phyloP scores from a whole-genome alignment of 2,888 invertebrate species.

The Dicyrtoma fusca region DNA sequence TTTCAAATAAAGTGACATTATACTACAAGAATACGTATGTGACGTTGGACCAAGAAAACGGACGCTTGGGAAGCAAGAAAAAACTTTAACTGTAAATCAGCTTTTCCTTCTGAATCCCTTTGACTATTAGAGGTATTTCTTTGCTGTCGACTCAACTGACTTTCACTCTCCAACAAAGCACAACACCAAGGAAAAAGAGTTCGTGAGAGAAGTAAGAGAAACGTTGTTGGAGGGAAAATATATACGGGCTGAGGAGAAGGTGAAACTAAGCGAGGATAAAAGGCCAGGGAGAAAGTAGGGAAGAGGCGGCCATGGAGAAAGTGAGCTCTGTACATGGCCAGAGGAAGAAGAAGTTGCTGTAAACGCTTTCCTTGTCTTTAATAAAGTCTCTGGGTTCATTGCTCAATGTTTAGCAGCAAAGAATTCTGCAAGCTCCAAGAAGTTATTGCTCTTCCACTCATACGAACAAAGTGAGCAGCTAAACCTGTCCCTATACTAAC shows the following conservation, averaged over 20 bases:
- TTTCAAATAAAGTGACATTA: too few species aligned
- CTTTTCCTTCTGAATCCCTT: slow-evolving; percentile 15
- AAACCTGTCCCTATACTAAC: too few species aligned
- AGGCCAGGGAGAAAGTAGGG: not conserved
- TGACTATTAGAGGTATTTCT: slow-evolving; percentile 8
- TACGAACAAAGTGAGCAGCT: too few species aligned
- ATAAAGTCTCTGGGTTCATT: too few species aligned
- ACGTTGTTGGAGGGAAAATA: not conserved
- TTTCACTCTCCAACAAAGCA: not conserved
- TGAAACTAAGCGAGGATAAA: not conserved
- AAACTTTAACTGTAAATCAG: slow-evolving; percentile 42
- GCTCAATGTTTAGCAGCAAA: too few species aligned
- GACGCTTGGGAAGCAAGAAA: slow-evolving; percentile 24
- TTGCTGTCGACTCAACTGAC: not conserved
- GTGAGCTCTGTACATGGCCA: not conserved
- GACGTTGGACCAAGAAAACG: not conserved
- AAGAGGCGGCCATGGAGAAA: not conserved
- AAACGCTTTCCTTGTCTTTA: too few species aligned
- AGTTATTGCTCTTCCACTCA: too few species aligned
- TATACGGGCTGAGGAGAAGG: not conserved
- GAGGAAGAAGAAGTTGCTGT: not conserved
- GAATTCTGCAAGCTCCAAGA: too few species aligned
- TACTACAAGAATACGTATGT: too few species aligned
- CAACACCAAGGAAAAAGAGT: slow-evolving; percentile 9
- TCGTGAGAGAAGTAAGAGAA: slow-evolving; percentile 3